Conservation (phyloP, 2,888 invertebrate genomes). For the Ernsta delagoae region DNA sequence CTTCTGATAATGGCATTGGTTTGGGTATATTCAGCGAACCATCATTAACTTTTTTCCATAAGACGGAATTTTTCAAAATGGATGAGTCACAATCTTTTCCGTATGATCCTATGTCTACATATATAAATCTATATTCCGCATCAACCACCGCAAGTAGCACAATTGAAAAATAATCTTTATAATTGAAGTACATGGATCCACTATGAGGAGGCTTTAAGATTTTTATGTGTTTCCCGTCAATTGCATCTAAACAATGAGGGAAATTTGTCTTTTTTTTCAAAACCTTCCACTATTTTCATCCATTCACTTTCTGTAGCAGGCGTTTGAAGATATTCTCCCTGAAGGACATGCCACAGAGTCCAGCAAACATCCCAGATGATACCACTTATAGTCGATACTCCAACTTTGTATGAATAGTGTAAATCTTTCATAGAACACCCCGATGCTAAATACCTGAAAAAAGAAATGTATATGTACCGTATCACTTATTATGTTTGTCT, state of each 20-base stretch:
- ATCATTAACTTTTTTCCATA: slow-evolving; percentile 41
- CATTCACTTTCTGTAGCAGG: slow-evolving; percentile 43
- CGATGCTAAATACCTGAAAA: slow-evolving; percentile 43
- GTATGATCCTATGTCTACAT: slow-evolving; percentile 44
- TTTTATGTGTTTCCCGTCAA: slow-evolving; percentile 36
- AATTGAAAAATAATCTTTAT: slow-evolving; percentile 45
- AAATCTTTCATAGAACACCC: slow-evolving; percentile 46
- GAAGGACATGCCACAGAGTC: slow-evolving; percentile 44
- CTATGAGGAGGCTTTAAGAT: slow-evolving; percentile 42
- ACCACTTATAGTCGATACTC: slow-evolving; percentile 47
- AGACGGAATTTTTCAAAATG: slow-evolving; percentile 43
- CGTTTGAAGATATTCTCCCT: slow-evolving; percentile 40
- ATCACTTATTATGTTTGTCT: slow-evolving; percentile 6
- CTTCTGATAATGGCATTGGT: slow-evolving; percentile 43
- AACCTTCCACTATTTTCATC: slow-evolving; percentile 43
- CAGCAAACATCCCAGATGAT: slow-evolving; percentile 45
- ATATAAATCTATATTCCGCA: slow-evolving; percentile 44
- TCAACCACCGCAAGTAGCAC: slow-evolving; percentile 44
- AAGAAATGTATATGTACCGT: slow-evolving; percentile 32
- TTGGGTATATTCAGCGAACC: slow-evolving; percentile 43
- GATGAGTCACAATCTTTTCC: slow-evolving; percentile 43
- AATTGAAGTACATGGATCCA: slow-evolving; percentile 43
- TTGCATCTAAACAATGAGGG: slow-evolving; percentile 34
- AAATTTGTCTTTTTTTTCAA: slow-evolving; percentile 41
- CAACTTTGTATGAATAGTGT: slow-evolving; percentile 46